Percentiles rank a stretch among this genome's conserved stretches.
phyloP scores from a whole-genome alignment of 30 jellyfish, hydroid and myxozoan genomes.

The Clytia hemisphaerica region DNA sequence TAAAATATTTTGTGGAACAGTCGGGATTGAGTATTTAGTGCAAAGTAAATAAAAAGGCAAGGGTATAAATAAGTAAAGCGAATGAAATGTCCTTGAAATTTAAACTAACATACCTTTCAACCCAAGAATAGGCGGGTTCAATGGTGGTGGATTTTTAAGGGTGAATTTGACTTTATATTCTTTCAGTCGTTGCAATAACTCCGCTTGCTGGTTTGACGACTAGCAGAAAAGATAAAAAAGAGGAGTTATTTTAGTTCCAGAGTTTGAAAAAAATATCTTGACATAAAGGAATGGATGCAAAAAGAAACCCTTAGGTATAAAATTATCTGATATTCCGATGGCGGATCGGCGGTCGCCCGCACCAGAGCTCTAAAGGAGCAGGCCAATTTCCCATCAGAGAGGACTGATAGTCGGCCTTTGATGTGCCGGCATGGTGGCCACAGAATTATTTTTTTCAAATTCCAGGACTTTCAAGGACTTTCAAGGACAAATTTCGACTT shows the following conservation, averaged over 20 bases:
- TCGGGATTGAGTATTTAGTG: background rate
- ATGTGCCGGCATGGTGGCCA: too few species aligned
- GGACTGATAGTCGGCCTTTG: too few species aligned
- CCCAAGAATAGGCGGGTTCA: conserved; percentile 96
- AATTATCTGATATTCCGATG: too few species aligned
- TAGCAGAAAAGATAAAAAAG: background rate
- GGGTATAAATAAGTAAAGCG: background rate
- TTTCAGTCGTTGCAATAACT: conserved; percentile 64
- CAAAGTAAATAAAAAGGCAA: background rate
- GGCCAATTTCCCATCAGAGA: too few species aligned
- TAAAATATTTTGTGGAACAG: too few species aligned
- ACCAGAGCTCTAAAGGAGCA: too few species aligned
- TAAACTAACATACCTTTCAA: conserved; percentile 53
- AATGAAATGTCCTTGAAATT: background rate
- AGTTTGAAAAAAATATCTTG: background rate
- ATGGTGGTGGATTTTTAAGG: conserved; percentile 90
- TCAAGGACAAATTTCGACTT: too few species aligned
- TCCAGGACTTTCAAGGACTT: too few species aligned
- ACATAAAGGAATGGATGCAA: too few species aligned
- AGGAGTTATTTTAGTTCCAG: background rate
- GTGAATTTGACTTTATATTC: conserved; percentile 96
- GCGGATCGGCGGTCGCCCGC: too few species aligned
- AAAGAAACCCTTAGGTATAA: background rate
- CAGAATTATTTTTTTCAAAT: too few species aligned
- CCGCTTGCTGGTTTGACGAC: conserved; percentile 70